phyloP scores from a whole-genome alignment of 1,140 invertebrate species.

The Zaprionus taronus region DNA sequence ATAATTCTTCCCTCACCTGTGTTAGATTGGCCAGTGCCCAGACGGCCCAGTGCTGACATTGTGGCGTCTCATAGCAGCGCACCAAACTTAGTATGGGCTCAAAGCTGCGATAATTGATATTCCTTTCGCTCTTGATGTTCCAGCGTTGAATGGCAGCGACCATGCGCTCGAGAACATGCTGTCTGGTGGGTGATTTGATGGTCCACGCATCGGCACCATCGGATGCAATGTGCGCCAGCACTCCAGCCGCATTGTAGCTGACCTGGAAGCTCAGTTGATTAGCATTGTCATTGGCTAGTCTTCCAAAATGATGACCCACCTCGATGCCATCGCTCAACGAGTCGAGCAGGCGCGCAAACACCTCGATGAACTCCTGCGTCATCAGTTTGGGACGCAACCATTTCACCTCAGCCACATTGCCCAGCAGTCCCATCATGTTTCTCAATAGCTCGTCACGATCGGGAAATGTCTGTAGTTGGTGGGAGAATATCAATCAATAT shows the following conservation, averaged over 20 bases:
- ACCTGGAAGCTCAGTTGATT: conserved; percentile 87
- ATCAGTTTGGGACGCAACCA: conserved; percentile 93
- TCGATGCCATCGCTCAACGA: conserved; percentile 97
- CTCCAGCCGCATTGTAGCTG: conserved; percentile 98
- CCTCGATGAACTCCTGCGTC: conserved; percentile 92
- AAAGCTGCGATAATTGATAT: conserved; percentile 99
- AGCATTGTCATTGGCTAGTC: conserved; percentile 65
- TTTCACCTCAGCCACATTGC: conserved; percentile 98
- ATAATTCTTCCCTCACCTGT: conserved; percentile 86
- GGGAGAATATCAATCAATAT: conserved; percentile 38
- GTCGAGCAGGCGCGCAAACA: conserved; percentile 94
- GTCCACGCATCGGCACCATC: conserved; percentile 95
- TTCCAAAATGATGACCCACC: conserved; percentile 85
- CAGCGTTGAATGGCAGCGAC: conserved; percentile 93
- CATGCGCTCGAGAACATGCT: conserved; percentile 91
- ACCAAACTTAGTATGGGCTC: conserved; percentile 94
- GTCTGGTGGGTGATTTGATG: conserved; percentile 88
- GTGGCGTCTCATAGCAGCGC: conserved; percentile 92
- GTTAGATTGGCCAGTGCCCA: conserved; percentile 99
- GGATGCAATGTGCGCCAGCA: conserved; percentile 97
- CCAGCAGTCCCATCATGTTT: conserved; percentile 98
- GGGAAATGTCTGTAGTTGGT: conserved; percentile 89
- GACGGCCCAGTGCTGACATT: conserved; percentile 98
- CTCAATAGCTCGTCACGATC: conserved; percentile 94
- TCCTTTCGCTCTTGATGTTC: conserved; percentile 93